These are phyloP conservation scores for Podiceps cristatus DNA, from an alignment of 2,113 vertebrate genomes.

Conservation along the genomic window DNA sequence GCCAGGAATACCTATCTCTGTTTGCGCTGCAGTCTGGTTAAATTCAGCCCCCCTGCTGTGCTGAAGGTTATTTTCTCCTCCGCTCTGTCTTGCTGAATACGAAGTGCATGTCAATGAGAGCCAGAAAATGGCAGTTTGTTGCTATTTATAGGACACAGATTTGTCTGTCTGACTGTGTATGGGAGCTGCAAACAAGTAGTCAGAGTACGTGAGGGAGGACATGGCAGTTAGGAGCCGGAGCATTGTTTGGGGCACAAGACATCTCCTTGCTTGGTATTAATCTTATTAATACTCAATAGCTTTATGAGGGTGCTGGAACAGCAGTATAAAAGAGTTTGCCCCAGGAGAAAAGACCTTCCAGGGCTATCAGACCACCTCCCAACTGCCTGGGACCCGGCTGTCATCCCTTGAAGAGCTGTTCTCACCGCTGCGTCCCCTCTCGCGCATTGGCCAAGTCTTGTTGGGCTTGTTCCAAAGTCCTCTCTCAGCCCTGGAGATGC, in stretches of 20 bases:
- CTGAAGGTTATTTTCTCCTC: conserved; percentile 59
- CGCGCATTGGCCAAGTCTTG: neutral
- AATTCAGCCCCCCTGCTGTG: neutral
- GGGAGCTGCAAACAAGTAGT: neutral
- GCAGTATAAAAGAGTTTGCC: neutral
- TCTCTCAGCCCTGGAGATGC: neutral
- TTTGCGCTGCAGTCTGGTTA: neutral
- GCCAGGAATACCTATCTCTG: neutral
- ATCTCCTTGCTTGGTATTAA: neutral
- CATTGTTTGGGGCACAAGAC: neutral
- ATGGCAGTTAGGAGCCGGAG: neutral
- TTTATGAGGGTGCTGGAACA: neutral
- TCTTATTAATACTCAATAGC: fast-evolving
- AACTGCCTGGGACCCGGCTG: neutral
- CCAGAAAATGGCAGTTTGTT: neutral
- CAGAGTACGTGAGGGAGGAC: neutral
- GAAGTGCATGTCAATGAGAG: neutral
- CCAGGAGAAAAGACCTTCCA: neutral
- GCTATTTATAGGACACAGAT: conserved; percentile 43
- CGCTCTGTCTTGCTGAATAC: conserved; percentile 27
- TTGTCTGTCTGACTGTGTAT: neutral
- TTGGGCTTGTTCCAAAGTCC: neutral
- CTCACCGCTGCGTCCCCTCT: neutral
- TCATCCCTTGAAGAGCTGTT: neutral
- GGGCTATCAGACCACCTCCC: neutral